Conservation (phyloP, 2,888 invertebrate species). For the Tipula lateralis region DNA sequence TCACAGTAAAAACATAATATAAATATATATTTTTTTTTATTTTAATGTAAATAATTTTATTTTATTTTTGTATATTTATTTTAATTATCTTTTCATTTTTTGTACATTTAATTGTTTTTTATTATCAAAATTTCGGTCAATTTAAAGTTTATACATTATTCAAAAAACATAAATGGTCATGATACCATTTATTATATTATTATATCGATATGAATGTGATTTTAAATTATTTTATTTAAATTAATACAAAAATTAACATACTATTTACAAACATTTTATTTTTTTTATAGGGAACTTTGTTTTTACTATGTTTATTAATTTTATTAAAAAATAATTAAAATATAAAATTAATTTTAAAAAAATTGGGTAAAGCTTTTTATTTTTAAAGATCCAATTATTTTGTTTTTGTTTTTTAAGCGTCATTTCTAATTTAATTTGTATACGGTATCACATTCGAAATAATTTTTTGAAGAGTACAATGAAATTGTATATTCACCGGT, state of each 20-base stretch:
- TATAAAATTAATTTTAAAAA: not conserved
- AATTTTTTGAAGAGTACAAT: not conserved
- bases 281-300: not conserved
- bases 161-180: not conserved
- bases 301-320: not conserved
- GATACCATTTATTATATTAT: not conserved
- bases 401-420: not conserved
- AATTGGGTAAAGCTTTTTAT: slow-evolving; percentile 5
- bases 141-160: not conserved
- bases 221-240: not conserved
- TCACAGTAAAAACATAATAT: slow-evolving; percentile 14
- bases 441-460: slow-evolving; percentile 7
- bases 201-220: slow-evolving; percentile 20
- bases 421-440: not conserved
- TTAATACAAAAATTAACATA: not conserved
- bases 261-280: not conserved
- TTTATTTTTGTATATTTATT: slow-evolving; percentile 4
- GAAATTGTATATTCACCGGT: not conserved
- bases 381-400: not conserved
- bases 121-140: slow-evolving; percentile 24
- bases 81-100: not conserved
- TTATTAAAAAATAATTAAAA: not conserved
- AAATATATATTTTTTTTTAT: slow-evolving; percentile 20
- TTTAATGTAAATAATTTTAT: slow-evolving; percentile 4
- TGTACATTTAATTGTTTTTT: slow-evolving; percentile 15